Evolutionary conservation across 2,888 invertebrate species (phyloP).

Genomic region (Epinotia bilunana): DNA sequence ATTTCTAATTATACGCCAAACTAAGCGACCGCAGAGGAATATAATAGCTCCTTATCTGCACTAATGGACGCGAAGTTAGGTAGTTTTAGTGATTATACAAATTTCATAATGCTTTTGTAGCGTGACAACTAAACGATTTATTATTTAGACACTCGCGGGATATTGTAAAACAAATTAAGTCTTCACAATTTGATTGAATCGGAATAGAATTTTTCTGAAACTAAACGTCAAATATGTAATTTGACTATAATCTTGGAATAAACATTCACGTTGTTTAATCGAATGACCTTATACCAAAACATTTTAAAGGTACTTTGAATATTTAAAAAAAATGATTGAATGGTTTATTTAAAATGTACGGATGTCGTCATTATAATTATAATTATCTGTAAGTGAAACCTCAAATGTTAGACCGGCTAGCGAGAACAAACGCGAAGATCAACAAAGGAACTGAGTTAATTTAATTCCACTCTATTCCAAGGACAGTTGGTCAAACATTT

Average conservation of each 20-base stretch:
- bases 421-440: neutral
- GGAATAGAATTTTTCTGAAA: no score
- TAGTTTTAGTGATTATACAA: conserved; percentile 12
- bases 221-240: no score
- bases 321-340: neutral
- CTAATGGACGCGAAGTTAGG: conserved; percentile 4
- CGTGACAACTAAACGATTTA: neutral
- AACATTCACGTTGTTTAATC: no score
- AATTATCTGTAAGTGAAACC: conserved; percentile 4
- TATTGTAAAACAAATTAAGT: no score
- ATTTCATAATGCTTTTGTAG: conserved; percentile 9
- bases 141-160: no score
- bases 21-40: conserved; percentile 42
- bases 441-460: conserved; percentile 28
- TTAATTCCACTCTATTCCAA: conserved; percentile 19
- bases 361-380: neutral
- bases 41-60: conserved; percentile 27
- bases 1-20: conserved; percentile 52
- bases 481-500: conserved; percentile 23
- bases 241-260: no score
- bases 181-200: no score
- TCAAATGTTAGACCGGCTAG: neutral
- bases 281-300: no score
- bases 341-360: neutral
- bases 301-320: no score